Evolutionary conservation across 2,888 invertebrate species (phyloP), one percentile per base, ranked within the genome.

Genomic region (Druceiella hillmani): DNA sequence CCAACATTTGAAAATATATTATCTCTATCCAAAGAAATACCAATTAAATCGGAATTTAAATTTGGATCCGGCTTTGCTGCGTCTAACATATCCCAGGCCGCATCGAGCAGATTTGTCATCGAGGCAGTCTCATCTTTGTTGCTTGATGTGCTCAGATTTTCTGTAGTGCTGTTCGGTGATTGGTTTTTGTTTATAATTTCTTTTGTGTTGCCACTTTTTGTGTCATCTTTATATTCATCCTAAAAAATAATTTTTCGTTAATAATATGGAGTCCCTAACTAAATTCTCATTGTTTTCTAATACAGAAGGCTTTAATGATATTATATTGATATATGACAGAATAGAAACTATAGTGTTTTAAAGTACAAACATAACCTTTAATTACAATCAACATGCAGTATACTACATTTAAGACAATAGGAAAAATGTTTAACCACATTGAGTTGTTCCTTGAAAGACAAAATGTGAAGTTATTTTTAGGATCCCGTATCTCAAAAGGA

Each of bases 211-310:
- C 54, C 52, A 17, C 54, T 32, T 12, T 34, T 55, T 17, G 53
- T 54, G 41, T 70, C 64, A 55, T 79, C 79, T 52, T 74, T 73
- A 50, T 75, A 80, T 50, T 79, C 79, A 52, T 78, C 76, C 75
- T 79, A 64, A 40, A 72, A 74, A 44, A 63, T 64, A 7, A n/a
- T n/a, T n/a, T n/a, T n/a, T n/a, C n/a, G n/a, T 64, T 20, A 20
- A 20, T 20, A 20, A 20, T 20, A 7, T n/a, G 9, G 22, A 7
- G 22, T 20, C n/a, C 6, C n/a, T 6, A n/a, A 20, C n/a, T 20
- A 20, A 7, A 7, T 20, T 20, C n/a, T 6, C 22, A 7, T 7
- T 20, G 22, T 20, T 6, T 20, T 7, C 6, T 20, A 20, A 7
- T 20, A 6, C 22, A 7, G 6, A 20, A 20, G 6, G 22, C 6